These are phyloP conservation scores for Tachycineta bicolor DNA, from an alignment of 2,113 vertebrate species.

Conservation along the genomic window DNA sequence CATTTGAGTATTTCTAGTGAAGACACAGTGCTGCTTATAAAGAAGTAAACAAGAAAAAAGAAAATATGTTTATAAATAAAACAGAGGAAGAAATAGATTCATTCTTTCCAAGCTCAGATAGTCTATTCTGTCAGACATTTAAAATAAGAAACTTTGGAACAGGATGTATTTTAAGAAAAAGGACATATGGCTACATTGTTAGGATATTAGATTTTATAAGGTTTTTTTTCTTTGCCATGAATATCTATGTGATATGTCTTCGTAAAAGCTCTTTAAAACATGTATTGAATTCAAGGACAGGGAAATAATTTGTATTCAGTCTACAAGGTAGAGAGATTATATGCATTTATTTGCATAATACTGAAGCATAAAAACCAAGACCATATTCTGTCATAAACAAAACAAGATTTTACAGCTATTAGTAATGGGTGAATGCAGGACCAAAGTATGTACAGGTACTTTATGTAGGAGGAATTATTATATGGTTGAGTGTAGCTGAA, in stretches of 20 bases:
- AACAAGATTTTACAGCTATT: neutral
- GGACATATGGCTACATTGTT: neutral
- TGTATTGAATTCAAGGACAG: neutral
- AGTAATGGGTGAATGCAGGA: neutral
- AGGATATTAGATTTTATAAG: neutral
- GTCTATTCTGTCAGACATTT: neutral
- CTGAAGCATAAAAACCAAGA: neutral
- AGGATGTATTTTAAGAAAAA: neutral
- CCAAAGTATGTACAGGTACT: neutral
- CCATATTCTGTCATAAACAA: conserved; percentile 10
- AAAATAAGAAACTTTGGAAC: neutral
- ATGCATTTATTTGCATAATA: conserved; percentile 31
- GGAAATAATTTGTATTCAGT: neutral
- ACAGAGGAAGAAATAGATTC: neutral
- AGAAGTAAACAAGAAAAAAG: neutral
- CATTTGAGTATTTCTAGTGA: neutral
- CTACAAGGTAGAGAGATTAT: neutral
- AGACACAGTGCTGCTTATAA: neutral
- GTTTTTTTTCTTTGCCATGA: neutral
- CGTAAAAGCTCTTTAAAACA: neutral
- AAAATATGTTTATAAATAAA: neutral
- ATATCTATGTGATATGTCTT: neutral
- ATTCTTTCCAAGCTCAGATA: neutral
- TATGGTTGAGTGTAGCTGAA: neutral
- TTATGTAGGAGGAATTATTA: neutral